These are phyloP conservation scores for Tipula lateralis DNA, from an alignment of 2,888 invertebrate species.

Conservation along the genomic window DNA sequence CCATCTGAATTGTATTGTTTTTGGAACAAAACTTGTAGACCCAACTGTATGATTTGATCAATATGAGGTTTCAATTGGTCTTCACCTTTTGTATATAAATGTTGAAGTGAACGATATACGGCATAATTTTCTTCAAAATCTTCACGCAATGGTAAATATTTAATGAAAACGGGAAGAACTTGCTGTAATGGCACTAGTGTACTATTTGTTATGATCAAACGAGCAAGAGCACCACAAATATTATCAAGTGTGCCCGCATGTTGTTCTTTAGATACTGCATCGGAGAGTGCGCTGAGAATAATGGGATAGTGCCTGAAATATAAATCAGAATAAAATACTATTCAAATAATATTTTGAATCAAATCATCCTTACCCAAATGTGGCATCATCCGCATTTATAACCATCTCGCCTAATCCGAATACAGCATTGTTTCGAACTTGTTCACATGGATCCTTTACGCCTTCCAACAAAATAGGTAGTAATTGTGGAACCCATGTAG, in stretches of 20 bases:
- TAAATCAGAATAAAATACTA: background rate
- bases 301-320: conserved; percentile 56
- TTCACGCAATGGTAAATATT: conserved; percentile 65
- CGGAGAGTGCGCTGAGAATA: conserved; percentile 63
- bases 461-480: conserved; percentile 60
- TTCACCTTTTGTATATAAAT: conserved; percentile 60
- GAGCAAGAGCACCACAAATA: conserved; percentile 70
- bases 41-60: conserved; percentile 53
- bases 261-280: conserved; percentile 60
- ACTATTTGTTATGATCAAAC: conserved; percentile 63
- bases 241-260: conserved; percentile 67
- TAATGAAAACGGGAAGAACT: conserved; percentile 66
- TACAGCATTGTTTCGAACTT: conserved; percentile 71
- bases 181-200: conserved; percentile 63
- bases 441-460: conserved; percentile 59
- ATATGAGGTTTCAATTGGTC: conserved; percentile 53
- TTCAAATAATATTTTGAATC: background rate
- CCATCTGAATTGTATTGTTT: conserved; percentile 54
- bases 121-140: conserved; percentile 70
- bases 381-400: conserved; percentile 58
- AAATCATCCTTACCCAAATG: conserved; percentile 54
- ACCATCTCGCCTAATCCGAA: conserved; percentile 72
- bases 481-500: conserved; percentile 57
- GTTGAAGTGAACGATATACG: conserved; percentile 60
- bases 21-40: conserved; percentile 55